Percentiles rank a stretch among this genome's conserved stretches.
Evolutionary conservation across 2,797 vertebrate genomes (phyloP).

Genomic region (Anguilla marmorata): DNA sequence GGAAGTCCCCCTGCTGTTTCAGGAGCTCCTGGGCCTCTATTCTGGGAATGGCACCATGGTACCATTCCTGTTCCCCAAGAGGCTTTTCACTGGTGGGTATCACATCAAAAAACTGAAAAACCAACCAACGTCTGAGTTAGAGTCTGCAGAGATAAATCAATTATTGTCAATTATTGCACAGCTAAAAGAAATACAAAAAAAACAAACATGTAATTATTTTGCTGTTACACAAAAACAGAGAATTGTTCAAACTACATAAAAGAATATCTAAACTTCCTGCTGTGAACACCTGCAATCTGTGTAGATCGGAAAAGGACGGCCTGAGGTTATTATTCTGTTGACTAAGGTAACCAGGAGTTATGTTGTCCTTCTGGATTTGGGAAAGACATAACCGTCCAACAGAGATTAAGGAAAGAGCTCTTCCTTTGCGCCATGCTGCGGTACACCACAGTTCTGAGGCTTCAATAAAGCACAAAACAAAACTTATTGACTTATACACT

Average conservation of each 20-base stretch:
- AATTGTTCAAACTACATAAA: background rate
- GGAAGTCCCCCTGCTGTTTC: slow-evolving; percentile 93
- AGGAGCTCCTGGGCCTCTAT: slow-evolving; percentile 93
- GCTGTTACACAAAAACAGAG: background rate
- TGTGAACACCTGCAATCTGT: background rate
- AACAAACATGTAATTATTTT: background rate
- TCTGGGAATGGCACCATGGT: slow-evolving; percentile 93
- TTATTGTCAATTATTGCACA: background rate
- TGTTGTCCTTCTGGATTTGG: background rate
- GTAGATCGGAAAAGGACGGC: background rate
- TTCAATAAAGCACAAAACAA: background rate
- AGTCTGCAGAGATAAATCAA: background rate
- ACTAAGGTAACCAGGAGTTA: background rate
- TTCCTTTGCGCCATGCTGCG: background rate
- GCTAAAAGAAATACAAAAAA: background rate
- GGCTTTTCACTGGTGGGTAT: slow-evolving; percentile 87
- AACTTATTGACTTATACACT: slow-evolving; percentile 15
- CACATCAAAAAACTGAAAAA: slow-evolving; percentile 82
- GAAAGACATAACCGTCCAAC: background rate
- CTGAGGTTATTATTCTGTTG: background rate
- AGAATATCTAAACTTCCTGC: background rate
- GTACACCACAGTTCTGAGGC: background rate
- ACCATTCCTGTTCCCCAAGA: slow-evolving; percentile 92
- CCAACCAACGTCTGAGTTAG: background rate
- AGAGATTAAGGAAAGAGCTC: background rate